Evolutionary conservation across 1,140 invertebrate genomes (phyloP).

Genomic region (Zelostemma sp.): DNA sequence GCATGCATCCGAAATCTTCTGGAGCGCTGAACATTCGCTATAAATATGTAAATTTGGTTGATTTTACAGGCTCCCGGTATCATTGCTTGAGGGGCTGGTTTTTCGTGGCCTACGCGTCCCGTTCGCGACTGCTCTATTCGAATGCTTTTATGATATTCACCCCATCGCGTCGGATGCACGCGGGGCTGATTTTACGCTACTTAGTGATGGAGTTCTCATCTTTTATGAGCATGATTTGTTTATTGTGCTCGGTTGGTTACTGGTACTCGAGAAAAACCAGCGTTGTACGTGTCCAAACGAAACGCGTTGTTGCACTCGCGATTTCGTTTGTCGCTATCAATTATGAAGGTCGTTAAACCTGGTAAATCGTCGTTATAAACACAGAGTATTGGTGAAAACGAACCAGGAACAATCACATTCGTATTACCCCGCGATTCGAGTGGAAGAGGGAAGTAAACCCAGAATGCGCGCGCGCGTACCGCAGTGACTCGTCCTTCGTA

Average conservation of each 20-base stretch:
- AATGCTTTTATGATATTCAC: constrained; percentile 65
- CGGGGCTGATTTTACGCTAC: constrained; percentile 21
- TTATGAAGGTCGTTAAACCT: too few relatives aligned
- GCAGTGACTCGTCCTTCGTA: constrained; percentile 45
- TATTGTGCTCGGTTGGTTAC: background rate
- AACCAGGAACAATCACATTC: background rate
- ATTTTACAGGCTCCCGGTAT: constrained; percentile 20
- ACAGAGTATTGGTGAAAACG: too few relatives aligned
- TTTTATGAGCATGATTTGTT: background rate
- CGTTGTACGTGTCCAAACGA: too few relatives aligned
- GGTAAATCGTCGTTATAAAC: too few relatives aligned
- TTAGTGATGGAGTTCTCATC: constrained; percentile 16
- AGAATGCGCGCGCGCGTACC: constrained; percentile 45
- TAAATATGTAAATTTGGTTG: constrained; percentile 59
- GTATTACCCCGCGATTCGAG: background rate
- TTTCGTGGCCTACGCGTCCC: background rate
- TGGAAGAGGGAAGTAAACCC: constrained; percentile 15
- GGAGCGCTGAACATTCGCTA: constrained; percentile 53
- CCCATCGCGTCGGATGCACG: constrained; percentile 29
- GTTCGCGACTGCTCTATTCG: constrained; percentile 22
- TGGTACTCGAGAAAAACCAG: too few relatives aligned
- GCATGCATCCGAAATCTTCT: constrained; percentile 61
- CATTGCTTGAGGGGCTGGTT: constrained; percentile 17
- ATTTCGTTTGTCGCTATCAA: too few relatives aligned
- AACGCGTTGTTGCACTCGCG: too few relatives aligned